Conservation (phyloP, 2,797 vertebrate species). For the Acipenser oxyrinchus region DNA sequence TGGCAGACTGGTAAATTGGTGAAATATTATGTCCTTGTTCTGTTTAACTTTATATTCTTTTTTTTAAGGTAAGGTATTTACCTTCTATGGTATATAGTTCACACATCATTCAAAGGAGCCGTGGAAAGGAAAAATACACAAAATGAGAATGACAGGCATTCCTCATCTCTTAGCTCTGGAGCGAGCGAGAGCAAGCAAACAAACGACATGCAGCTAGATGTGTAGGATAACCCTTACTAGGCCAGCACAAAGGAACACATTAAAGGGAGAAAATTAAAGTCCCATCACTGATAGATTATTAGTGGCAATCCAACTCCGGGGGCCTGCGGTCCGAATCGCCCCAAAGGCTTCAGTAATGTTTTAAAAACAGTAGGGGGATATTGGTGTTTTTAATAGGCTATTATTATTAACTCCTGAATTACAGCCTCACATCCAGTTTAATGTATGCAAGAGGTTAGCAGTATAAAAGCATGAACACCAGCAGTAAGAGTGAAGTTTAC, state of each 20-base stretch:
- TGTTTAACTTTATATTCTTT: no score
- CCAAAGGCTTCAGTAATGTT: slow-evolving; percentile 42
- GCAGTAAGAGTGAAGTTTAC: background rate
- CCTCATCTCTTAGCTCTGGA: no score
- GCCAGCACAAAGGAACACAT: slow-evolving; percentile 45
- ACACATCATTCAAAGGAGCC: no score
- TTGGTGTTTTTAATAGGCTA: slow-evolving; percentile 43
- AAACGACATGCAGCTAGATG: slow-evolving; percentile 10
- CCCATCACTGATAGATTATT: slow-evolving; percentile 68
- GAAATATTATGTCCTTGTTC: no score
- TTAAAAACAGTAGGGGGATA: slow-evolving; percentile 56
- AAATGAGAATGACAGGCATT: no score
- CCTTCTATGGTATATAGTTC: no score
- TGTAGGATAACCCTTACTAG: slow-evolving; percentile 41
- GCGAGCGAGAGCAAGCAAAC: slow-evolving; percentile 1
- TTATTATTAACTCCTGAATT: slow-evolving; percentile 7
- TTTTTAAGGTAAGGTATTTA: no score
- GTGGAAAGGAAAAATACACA: no score
- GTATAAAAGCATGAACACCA: background rate
- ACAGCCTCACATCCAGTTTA: background rate
- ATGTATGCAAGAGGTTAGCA: background rate
- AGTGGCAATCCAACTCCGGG: slow-evolving; percentile 62
- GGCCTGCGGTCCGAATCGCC: slow-evolving; percentile 51
- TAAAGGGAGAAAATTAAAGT: slow-evolving; percentile 47
- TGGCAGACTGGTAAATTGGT: no score